These are phyloP conservation scores for Lamellibrachia luymesi DNA, from an alignment of 1,140 invertebrate genomes.

Conservation along the genomic window DNA sequence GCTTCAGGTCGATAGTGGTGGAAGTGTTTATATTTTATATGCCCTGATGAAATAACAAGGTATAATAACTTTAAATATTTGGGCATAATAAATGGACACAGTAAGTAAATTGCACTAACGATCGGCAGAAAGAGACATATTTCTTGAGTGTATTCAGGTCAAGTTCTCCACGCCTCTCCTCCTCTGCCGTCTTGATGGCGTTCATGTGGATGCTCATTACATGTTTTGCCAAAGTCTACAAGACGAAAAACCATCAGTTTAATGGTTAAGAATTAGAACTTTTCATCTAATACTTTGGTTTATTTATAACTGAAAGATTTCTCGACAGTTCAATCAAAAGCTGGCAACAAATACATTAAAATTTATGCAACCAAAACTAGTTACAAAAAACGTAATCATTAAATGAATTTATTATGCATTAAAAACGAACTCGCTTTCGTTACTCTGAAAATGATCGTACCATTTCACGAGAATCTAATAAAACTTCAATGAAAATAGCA, in stretches of 20 bases:
- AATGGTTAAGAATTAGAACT: not conserved
- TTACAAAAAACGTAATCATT: not conserved
- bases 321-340: not conserved
- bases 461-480: not conserved
- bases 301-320: not conserved
- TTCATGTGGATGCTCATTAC: constrained; percentile 96
- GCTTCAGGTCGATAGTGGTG: no score
- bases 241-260: not conserved
- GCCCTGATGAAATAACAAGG: no score
- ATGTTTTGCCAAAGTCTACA: constrained; percentile 86
- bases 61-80: no score
- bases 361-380: no score
- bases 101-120: not conserved
- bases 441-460: not conserved
- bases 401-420: not conserved
- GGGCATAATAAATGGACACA: not conserved
- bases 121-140: constrained; percentile 87
- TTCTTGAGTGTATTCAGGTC: constrained; percentile 86
- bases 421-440: not conserved
- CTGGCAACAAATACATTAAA: no score
- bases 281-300: not conserved
- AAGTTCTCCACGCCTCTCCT: constrained; percentile 69
- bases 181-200: constrained; percentile 63
- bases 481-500: no score
- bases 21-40: no score